Base-by-base conservation (phyloP, 2,888 invertebrate species). In the Heliconius charithonia region DNA sequence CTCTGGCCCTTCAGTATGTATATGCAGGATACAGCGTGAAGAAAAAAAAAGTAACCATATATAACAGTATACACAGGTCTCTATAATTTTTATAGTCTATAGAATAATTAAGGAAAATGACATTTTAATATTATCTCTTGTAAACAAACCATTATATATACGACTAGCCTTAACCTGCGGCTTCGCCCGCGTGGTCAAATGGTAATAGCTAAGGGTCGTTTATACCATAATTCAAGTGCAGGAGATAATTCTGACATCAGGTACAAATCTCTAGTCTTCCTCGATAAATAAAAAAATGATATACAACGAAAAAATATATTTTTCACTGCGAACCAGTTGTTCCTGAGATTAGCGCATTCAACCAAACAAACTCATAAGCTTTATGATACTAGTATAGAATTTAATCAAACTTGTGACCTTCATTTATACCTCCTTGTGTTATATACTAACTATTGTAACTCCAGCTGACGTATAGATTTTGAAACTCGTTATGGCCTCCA, bases 321-420 rank as follows among this genome's bases (percentile, higher is more conserved):
- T 16, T 4, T 45, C 45, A 6, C 2, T 45, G 16, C 45, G 45
- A 45, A 45, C 45, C 16, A 45, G 16, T 45, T 16, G 45, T 45
- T 45, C 16, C 6, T 45, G 16, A 45, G 45, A 16, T 45, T 45
- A 45, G 45, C 45, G 45, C 4, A 16, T 45, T 45, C 16, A 45
- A 45, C 56, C 22, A 56, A 56, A 56, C 56, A 56, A 56, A 56
- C 45, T 45, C 45, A 6, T 16, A 16, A 45, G 45, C 45, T 45
- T 16, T 45, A 45, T 45, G 0, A 45, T 19, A 45, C 6, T 45
- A 45, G 45, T 45, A 6, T 4, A 45, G 16, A 67, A 67, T 41
- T 41, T 67, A 67, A 67, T 67, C 37, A 37, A 67, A 37, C 37
- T n/a, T 67, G 25, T n/a, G 37, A 41, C 67, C 67, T 67, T 41